phyloP scores from a whole-genome alignment of 2,113 vertebrate species.

The Pteropus alecto region DNA sequence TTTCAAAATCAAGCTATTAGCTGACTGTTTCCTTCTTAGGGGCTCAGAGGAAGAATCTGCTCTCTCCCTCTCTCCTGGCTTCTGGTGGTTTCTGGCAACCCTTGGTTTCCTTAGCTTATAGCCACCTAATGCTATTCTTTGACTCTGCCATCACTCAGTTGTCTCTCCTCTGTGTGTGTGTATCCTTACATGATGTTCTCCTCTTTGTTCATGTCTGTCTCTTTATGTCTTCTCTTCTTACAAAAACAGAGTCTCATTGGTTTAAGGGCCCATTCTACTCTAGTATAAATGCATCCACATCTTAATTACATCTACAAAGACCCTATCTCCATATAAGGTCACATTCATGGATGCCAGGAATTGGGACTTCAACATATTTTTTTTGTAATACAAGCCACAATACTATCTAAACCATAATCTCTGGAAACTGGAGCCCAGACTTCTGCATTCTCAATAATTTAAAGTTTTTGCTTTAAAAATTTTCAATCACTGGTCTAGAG shows the following conservation, averaged over 20 bases:
- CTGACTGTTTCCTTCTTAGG: background rate
- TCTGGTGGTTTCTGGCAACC: background rate
- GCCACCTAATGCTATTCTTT: accelerated
- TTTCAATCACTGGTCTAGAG: background rate
- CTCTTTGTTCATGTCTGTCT: background rate
- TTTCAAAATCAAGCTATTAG: background rate
- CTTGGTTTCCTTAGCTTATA: background rate
- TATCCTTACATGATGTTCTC: background rate
- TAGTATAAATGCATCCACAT: background rate
- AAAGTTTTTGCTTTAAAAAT: background rate
- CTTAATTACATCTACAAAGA: background rate
- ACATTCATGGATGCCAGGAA: background rate
- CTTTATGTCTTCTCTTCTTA: background rate
- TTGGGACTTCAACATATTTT: background rate
- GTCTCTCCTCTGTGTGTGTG: too few relatives aligned
- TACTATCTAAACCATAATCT: background rate
- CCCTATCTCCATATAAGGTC: background rate
- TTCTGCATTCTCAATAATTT: background rate
- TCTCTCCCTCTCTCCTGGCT: background rate
- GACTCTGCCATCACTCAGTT: accelerated
- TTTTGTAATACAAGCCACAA: background rate
- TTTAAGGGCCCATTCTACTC: background rate
- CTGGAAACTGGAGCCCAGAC: background rate
- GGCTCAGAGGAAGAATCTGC: background rate
- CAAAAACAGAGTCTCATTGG: background rate